Evolutionary conservation across 2,797 vertebrate genomes (phyloP).

Genomic region (Hapalemur alaotrensis): DNA sequence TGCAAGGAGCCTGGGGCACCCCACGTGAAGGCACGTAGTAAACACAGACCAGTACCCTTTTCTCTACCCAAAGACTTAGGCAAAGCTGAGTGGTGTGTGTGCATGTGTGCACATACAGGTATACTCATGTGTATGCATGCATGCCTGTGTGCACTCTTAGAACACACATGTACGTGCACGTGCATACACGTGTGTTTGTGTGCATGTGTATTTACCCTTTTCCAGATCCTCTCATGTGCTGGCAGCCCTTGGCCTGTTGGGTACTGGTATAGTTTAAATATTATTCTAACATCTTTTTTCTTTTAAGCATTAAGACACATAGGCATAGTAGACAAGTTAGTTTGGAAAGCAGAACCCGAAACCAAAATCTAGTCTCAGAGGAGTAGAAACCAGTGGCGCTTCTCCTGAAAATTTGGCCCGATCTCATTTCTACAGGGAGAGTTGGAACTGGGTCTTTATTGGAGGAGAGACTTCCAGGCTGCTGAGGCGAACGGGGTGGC

Average conservation of each 20-base stretch:
- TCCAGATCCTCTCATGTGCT: not conserved
- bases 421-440: not conserved
- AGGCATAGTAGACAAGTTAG: not conserved
- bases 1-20: not conserved
- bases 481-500: not conserved
- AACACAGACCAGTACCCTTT: not conserved
- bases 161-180: too few species aligned
- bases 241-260: not conserved
- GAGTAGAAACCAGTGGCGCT: not conserved
- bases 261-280: not conserved
- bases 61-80: not conserved
- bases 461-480: not conserved
- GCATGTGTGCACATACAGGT: not conserved
- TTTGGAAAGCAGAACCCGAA: slow-evolving; percentile 26
- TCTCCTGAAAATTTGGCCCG: not conserved
- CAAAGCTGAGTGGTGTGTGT: not conserved
- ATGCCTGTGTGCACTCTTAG: not conserved
- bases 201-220: not conserved
- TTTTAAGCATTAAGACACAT: not conserved
- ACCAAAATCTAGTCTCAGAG: not conserved
- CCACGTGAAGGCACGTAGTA: not conserved
- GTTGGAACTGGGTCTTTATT: not conserved
- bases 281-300: not conserved
- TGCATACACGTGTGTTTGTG: too few species aligned
- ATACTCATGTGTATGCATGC: too few species aligned